Base-by-base conservation (phyloP, 53 echinoderm and acorn worm species). In the Arbacia lixula region DNA sequence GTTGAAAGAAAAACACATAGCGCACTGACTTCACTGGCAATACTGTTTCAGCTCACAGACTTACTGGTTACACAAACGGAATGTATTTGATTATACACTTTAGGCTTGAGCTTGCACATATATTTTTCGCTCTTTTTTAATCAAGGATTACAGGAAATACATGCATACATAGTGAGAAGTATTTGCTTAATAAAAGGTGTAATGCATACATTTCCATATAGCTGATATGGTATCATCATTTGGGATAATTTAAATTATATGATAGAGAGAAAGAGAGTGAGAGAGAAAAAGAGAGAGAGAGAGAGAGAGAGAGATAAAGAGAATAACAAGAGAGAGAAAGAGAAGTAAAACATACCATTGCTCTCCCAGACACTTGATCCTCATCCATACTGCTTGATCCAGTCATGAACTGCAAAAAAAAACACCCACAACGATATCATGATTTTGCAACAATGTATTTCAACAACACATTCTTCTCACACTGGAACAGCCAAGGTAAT, bases 381-480 rank as follows among this genome's bases (percentile, higher is more conserved):
- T 96, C 91, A 53, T 88, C 90, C 29, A 83, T 80, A 61, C 85
- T 87, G 28, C 43, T 91, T 41, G 88, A 83, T 12, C 88, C 85
- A 50, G 93, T 93, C 95, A 95, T 95, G 84, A 95, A 95, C 95
- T 94, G 62, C 16, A 21, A 52, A 37, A 74, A 86, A 60, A 43
- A 85, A 71, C 6, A 57, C n/a, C n/a, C n/a, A n/a, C n/a, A n/a
- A n/a, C n/a, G n/a, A n/a, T n/a, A n/a, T n/a, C n/a, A n/a, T n/a
- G n/a, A n/a, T n/a, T n/a, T n/a, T n/a, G n/a, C n/a, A n/a, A n/a
- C n/a, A n/a, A n/a, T n/a, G n/a, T n/a, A n/a, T n/a, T n/a, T n/a
- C n/a, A n/a, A n/a, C n/a, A n/a, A n/a, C n/a, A n/a, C n/a, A n/a
- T n/a, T n/a, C n/a, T n/a, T n/a, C n/a, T n/a, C n/a, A n/a, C n/a